Base-by-base conservation (phyloP, 1,140 invertebrate genomes). In the Apis cerana region DNA sequence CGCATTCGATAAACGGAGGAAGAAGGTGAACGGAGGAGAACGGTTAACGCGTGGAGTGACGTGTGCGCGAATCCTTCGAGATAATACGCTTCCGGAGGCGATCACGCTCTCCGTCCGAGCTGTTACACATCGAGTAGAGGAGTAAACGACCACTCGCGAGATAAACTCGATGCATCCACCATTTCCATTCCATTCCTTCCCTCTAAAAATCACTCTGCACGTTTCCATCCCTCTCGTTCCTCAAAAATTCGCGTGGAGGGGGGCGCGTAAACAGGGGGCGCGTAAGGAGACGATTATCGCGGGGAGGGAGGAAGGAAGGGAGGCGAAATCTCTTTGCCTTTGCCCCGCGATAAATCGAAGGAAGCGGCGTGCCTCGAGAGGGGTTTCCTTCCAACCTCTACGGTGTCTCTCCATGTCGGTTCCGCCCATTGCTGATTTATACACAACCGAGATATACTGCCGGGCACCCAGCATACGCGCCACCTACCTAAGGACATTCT, bases 401-500 rank as follows among this genome's bases (percentile, higher is more conserved):
- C 87, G 89, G 85, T 92, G 92, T 93, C 91, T 89, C 92, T 88
- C 83, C 85, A 83, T 92, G 92, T 93, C 90, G 91, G 91, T 90
- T 89, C 90, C 92, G 91, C 92, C 92, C 91, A 92, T 89, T 75
- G 86, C 89, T 92, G 91, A 92, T 92, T 93, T 92, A 92, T 89
- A 83, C 79, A 52, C n/a, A 72, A 56, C 78, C 85, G 81, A 86
- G 85, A 90, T 90, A 91, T 89, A 90, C 75, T 80, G 82, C 54
- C 75, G 84, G 75, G 85, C 83, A 90, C 83, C 87, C 88, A 84
- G 81, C 74, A 85, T 85, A 83, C 82, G 84, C 85, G 74, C 82
- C 72, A 75, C 64, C 59, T 84, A 62, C 62, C 54, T 84, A 78
- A 84, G 82, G 50, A 86, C 75, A 82, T 80, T 85, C 86, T 68